A percentile compares a stretch with the other conserved stretches of the same genome.
These are phyloP conservation scores for Odocoileus hemionus DNA, from an alignment of 2,113 vertebrate genomes.

Conservation along the genomic window DNA sequence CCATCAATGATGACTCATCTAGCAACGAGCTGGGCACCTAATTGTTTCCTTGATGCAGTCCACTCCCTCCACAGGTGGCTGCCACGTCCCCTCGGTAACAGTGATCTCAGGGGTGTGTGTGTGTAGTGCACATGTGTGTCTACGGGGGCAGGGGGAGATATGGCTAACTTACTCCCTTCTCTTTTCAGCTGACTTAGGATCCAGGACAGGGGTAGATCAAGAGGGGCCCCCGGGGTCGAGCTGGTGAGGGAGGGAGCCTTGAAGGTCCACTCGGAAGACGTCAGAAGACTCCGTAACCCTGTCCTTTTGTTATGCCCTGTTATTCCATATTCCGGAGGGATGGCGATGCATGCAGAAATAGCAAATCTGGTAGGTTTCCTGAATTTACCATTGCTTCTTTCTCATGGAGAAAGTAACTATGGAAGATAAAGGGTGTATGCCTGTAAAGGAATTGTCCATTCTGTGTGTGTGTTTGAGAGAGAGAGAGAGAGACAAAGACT, in stretches of 20 bases:
- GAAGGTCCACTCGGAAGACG: not conserved
- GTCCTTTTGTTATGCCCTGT: not conserved
- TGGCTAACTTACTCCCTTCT: not conserved
- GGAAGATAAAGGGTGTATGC: not conserved
- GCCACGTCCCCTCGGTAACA: not conserved
- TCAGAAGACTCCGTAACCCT: not conserved
- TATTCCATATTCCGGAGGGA: not conserved
- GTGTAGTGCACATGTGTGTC: not conserved
- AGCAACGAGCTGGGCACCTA: not conserved
- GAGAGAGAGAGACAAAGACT: too few relatives aligned
- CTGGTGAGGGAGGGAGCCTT: not conserved
- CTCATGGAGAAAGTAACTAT: not conserved
- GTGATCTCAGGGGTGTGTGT: not conserved
- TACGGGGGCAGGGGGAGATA: accelerated
- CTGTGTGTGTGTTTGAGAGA: not conserved
- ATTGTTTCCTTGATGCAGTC: not conserved
- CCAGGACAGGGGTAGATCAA: not conserved
- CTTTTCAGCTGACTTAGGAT: not conserved
- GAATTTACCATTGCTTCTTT: not conserved
- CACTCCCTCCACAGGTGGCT: not conserved
- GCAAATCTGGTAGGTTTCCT: not conserved
- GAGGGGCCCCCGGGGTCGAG: not conserved
- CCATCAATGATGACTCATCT: not conserved
- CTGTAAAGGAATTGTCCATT: not conserved
- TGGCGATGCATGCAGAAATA: not conserved